Evolutionary conservation across 2,888 invertebrate species (phyloP).

Genomic region (Lapara coniferarum): DNA sequence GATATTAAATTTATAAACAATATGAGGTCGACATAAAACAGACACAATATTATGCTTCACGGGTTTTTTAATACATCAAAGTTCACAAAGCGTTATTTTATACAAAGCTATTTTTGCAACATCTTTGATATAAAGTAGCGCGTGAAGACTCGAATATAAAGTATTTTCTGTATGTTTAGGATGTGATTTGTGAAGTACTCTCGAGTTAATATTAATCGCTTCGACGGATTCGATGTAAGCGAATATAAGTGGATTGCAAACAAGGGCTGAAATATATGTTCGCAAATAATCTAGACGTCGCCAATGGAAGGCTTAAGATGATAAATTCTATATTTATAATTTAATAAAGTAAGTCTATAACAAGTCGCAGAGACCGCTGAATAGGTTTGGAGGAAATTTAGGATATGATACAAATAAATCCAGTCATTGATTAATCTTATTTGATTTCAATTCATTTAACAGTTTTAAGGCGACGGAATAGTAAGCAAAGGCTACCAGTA

Average conservation of each 20-base stretch:
- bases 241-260: neutral
- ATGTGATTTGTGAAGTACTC: neutral
- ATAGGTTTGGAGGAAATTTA: too few species aligned
- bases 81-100: neutral
- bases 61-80: too few species aligned
- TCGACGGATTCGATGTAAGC: neutral
- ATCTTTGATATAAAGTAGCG: conserved; percentile 6
- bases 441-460: too few species aligned
- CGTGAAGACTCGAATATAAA: neutral
- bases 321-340: too few species aligned
- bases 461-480: too few species aligned
- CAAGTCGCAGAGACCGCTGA: too few species aligned
- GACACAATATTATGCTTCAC: neutral
- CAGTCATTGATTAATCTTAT: too few species aligned
- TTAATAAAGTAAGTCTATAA: too few species aligned
- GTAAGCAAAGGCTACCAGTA: too few species aligned
- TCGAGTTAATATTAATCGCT: neutral
- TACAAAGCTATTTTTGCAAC: neutral
- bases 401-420: too few species aligned
- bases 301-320: too few species aligned
- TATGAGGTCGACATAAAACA: neutral
- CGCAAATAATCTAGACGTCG: too few species aligned
- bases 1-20: neutral
- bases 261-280: neutral
- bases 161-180: neutral